Evolutionary conservation across 2,113 vertebrate species (phyloP).

Genomic region (Microtus richardsoni): DNA sequence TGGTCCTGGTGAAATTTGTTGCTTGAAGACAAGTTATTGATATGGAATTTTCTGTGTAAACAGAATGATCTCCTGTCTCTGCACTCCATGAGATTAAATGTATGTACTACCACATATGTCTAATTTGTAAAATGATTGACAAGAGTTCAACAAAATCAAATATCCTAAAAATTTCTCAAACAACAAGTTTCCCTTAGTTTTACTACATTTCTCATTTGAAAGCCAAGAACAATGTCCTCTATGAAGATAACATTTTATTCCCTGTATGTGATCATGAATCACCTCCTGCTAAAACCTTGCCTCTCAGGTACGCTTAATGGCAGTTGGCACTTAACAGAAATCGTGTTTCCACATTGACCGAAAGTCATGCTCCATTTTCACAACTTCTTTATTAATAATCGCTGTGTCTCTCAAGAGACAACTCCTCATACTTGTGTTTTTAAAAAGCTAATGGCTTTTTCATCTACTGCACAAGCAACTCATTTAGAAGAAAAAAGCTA

Average conservation of each 20-base stretch:
- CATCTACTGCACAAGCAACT: constrained; percentile 64
- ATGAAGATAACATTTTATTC: constrained; percentile 50
- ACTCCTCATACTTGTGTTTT: constrained; percentile 33
- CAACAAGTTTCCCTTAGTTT: background rate
- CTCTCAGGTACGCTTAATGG: constrained; percentile 73
- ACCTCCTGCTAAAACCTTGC: constrained; percentile 19
- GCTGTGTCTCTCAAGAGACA: constrained; percentile 66
- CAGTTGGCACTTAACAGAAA: constrained; percentile 70
- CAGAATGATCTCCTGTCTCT: background rate
- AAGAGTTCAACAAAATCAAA: background rate
- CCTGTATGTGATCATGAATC: constrained; percentile 11
- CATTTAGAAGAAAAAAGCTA: constrained; percentile 65
- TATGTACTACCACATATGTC: background rate
- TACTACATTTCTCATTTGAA: background rate
- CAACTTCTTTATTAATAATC: constrained; percentile 72
- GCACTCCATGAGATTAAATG: background rate
- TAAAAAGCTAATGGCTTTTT: constrained; percentile 70
- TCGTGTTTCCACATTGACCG: constrained; percentile 45
- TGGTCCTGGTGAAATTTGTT: background rate
- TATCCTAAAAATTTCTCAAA: background rate
- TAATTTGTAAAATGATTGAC: background rate
- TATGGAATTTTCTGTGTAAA: background rate
- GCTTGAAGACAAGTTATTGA: background rate
- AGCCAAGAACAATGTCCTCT: background rate
- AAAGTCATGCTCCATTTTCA: constrained; percentile 77